Conservation (phyloP, 2,797 vertebrate genomes). For the Sebastes taczanowskii region DNA sequence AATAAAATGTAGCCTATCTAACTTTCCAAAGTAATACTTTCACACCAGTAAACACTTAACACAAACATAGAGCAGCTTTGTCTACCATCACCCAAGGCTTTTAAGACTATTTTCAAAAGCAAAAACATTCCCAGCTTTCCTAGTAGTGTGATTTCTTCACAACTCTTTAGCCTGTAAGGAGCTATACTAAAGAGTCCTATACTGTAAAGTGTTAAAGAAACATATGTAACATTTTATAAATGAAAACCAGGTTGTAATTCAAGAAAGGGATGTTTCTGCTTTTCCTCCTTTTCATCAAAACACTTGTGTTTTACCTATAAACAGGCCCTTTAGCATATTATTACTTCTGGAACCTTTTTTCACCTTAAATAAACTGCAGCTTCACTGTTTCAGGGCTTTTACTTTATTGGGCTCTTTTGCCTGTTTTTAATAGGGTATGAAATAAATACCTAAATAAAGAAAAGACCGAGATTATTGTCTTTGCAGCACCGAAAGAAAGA, state of each 20-base stretch:
- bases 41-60: neutral
- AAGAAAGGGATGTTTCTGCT: neutral
- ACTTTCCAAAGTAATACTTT: neutral
- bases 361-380: neutral
- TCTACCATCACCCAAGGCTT: neutral
- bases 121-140: neutral
- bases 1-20: neutral
- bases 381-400: neutral
- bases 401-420: neutral
- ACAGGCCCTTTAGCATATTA: neutral
- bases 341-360: neutral
- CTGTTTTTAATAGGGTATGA: neutral
- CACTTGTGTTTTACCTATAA: neutral
- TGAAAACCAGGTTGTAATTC: neutral
- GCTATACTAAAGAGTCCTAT: neutral
- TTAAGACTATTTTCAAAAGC: neutral
- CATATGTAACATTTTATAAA: neutral
- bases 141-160: neutral
- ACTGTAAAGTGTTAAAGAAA: neutral
- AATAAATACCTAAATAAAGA: no score
- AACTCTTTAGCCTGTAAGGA: neutral
- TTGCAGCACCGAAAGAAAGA: neutral
- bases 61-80: neutral
- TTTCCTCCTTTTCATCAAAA: neutral
- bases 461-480: neutral